Evolutionary conservation across 2,797 vertebrate species (phyloP), one percentile per base, ranked within the genome.

Genomic region (Spea hammondii): DNA sequence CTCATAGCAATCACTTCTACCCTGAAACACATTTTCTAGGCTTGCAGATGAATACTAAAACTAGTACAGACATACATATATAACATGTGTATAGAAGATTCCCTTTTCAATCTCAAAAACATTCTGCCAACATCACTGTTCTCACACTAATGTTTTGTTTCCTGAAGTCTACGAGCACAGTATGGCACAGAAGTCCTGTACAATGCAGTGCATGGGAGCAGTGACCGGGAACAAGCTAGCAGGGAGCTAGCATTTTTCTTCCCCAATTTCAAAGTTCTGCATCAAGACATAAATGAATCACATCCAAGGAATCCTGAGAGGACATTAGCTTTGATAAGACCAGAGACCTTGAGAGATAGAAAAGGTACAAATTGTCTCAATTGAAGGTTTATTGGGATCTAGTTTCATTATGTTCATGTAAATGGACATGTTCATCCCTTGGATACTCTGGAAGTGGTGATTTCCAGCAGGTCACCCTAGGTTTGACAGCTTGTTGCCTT

Each of bases 221-320:
- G 80, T 83, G 90, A 94, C 87, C 72, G 82, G 14, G 90, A 93
- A 76, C 93, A 87, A 9, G 94, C 95, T 84, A 81, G 89, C 88
- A 91, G 92, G 88, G 95, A 96, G 82, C 91, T 95, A 68, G 92
- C 92, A 70, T 90, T 95, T 86, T 93, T 96, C 89, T 96, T 97
- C 86, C 94, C 95, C 79, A 89, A 86, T 85, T 93, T 94, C 83
- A 90, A 89, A 86, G 88, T 79, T 60, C 89, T 86, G 84, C 85
- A 87, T 68, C 88, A 86, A 84, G 84, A 88, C 87, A 87, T 85
- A 86, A 87, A 88, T 50, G 50, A 55, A 82, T 86, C 72, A 84
- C 47, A 59, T 32, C 82, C 77, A 77, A 76, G 83, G 67, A 75
- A 47, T 45, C 88, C 88, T 80, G 93, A 93, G 89, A 91, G 89